Evolutionary conservation across 2,888 invertebrate genomes (phyloP).

Genomic region (Campoplex capitator): DNA sequence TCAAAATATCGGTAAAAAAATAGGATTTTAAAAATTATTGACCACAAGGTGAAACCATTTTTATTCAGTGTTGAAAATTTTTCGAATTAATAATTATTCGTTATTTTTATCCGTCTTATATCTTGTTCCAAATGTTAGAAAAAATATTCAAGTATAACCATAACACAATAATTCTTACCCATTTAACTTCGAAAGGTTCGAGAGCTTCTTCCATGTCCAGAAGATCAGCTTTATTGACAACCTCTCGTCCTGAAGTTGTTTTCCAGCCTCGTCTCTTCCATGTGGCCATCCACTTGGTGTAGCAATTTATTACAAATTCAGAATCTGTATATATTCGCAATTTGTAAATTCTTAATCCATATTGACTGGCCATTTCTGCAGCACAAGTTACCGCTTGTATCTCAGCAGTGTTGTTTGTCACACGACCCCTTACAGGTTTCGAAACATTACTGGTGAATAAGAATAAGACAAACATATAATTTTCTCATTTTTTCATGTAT

Average conservation of each 20-base stretch:
- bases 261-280: conserved; percentile 97
- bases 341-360: conserved; percentile 86
- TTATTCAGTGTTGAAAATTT: no score
- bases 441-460: conserved; percentile 88
- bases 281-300: conserved; percentile 93
- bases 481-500: background rate
- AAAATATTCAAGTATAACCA: no score
- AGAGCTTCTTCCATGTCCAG: conserved; percentile 90
- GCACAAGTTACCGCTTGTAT: conserved; percentile 95
- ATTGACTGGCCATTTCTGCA: conserved; percentile 88
- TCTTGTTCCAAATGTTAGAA: no score
- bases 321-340: conserved; percentile 96
- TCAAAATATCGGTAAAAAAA: no score
- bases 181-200: conserved; percentile 88
- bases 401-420: conserved; percentile 98
- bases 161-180: conserved; percentile 86
- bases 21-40: no score
- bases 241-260: conserved; percentile 89
- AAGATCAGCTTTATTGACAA: conserved; percentile 95
- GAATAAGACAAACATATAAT: background rate
- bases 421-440: conserved; percentile 91
- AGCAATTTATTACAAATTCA: conserved; percentile 93
- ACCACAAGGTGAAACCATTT: no score
- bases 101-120: no score
- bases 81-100: no score